Base-by-base conservation (phyloP, 2,113 vertebrate genomes). In the Cyprinodon variegatus region DNA sequence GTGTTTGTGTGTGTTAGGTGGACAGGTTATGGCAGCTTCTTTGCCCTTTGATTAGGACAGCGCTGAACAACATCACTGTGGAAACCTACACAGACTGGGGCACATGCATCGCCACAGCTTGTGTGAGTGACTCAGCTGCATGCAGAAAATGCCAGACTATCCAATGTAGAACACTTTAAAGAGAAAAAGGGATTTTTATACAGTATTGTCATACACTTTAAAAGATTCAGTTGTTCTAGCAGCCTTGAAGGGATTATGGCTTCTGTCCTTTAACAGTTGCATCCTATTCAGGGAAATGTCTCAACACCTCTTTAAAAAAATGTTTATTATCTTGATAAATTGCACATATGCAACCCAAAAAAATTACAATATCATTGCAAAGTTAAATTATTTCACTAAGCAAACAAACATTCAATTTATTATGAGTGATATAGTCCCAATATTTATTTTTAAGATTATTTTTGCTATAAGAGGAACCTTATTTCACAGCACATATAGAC, bases 11-110 rank as follows among this genome's bases (percentile, higher is more conserved):
- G 82, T 68, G 45, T 53, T 82, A 99, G 98, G 95, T 98, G 79
- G 97, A 97, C 87, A 92, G 92, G 12, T 93, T 98, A 37, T 98
- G 97, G 96, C 89, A 93, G 61, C 91, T 97, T 81, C 89, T 99
- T 50, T 96, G 96, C 79, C 97, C 97, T 0, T 88, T 99, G 89
- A 96, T 99, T 86, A 94, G 96, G 89, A 97, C 90, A 4, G 97
- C 97, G 2, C 90, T 99, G 57, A 96, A 95, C 83, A 97, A 96
- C 91, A 96, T 99, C 74, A 99, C 97, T 0, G 95, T 99, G 76
- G 98, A 99, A 79, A 98, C 96, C 0, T 98, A 96, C 50, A 96
- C 94, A 1, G 98, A 98, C 76, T 99, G 97, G 98, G 97, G 98
- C 74, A 97, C 97, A 0, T 98, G 97, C 81, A 96, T 99, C 86